Evolutionary conservation across 2,113 vertebrate genomes (phyloP), one percentile per base, ranked within the genome.

Genomic region (Mus spicilegus): DNA sequence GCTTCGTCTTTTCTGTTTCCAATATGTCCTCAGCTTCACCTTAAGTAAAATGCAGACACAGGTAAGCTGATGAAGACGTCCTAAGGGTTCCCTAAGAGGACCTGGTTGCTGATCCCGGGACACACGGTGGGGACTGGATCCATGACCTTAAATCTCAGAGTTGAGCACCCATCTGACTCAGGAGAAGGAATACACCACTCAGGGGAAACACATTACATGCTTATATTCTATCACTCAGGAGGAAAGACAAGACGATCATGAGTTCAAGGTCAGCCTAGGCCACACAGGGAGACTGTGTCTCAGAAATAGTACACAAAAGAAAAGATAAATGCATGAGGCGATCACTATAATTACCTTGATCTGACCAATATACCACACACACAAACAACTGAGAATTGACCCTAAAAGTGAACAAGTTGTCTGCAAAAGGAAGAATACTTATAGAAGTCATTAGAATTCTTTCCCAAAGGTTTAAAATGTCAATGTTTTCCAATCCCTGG

Each of bases 11-110:
- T 73, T 99, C 98, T 54, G 98, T 97, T 7, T 97, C 98, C 98
- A 99, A 82, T 98, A 99, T 98, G 85, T 98, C 97, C 97, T 99
- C 99, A 6, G 99, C 99, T 98, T 99, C 99, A 89, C 97, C 99
- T 99, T 94, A 89, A 98, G 97, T 91, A 95, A 95, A 96, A 73
- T 19, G 95, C 26, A 97, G 70, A 92, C 89, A 95, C 69, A 87
- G 26, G 7, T 16, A 70, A 51, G 67, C 72, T 87, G 61, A 90
- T 89, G 85, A 94, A 73, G 54, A 19, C 8, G 14, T 87, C 77
- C 61, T 69, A 17, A 33, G 49, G 4, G 20, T 81, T 91, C 89
- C 51, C 11, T 89, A 46, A 92, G 51, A 85, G 84, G 30, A 7
- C 3, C 46, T 85, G 70, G 78, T 69, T 84, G 11, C 65, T 58